A percentile compares a stretch with the other conserved stretches of the same genome.
phyloP scores from a whole-genome alignment of 2,888 invertebrate species.

The Xanthostigma xanthostigma region DNA sequence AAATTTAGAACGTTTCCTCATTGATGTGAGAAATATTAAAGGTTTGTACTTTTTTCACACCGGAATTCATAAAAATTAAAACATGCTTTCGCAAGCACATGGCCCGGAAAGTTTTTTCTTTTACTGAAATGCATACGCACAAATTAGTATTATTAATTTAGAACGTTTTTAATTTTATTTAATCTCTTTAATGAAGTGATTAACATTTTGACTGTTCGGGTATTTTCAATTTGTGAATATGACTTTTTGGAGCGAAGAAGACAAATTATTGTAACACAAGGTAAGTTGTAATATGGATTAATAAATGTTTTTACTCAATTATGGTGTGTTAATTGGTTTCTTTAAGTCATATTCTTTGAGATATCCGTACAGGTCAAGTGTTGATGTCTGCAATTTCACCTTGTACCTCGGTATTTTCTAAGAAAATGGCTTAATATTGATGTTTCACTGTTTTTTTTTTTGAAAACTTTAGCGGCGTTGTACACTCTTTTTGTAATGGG shows the following conservation, averaged over 20 bases:
- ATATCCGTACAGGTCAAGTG: background rate
- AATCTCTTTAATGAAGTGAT: background rate
- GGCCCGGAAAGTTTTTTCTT: background rate
- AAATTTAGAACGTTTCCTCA: background rate
- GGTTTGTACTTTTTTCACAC: background rate
- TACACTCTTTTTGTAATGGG: no score
- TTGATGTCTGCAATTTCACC: no score
- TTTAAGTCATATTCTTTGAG: constrained; percentile 6
- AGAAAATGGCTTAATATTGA: no score
- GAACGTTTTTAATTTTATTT: background rate
- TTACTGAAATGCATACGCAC: no score
- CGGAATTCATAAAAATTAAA: no score
- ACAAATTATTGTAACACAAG: background rate
- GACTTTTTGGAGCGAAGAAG: constrained; percentile 19
- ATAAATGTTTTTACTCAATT: background rate
- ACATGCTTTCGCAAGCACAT: background rate
- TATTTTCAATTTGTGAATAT: constrained; percentile 24
- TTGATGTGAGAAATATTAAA: background rate
- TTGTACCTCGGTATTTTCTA: no score
- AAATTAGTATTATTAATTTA: background rate
- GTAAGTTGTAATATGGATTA: background rate
- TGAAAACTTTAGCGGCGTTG: no score
- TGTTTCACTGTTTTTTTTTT: no score
- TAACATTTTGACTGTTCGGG: constrained; percentile 3
- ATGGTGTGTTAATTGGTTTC: no score